Evolutionary conservation across 2,888 invertebrate species (phyloP).

Genomic region (Salpingus planirostris): DNA sequence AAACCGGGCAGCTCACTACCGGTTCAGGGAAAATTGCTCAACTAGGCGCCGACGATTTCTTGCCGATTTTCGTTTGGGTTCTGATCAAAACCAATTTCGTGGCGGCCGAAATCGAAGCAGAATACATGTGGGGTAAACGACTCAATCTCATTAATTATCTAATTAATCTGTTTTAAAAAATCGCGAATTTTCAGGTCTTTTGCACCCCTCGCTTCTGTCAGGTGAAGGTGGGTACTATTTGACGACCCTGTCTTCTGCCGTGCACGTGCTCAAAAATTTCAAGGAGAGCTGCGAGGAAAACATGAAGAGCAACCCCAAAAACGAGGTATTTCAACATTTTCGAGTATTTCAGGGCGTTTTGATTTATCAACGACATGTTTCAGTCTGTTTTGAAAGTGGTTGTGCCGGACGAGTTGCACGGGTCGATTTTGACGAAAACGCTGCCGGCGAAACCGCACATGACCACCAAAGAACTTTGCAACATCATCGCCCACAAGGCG

Average conservation of each 20-base stretch:
- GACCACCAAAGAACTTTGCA: constrained; percentile 85
- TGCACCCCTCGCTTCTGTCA: constrained; percentile 82
- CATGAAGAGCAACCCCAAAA: constrained; percentile 34
- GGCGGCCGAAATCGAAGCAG: constrained; percentile 89
- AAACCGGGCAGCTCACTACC: constrained; percentile 47
- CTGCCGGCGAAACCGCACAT: constrained; percentile 90
- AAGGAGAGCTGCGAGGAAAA: constrained; percentile 37
- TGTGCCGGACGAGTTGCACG: constrained; percentile 89
- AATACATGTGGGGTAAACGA: constrained; percentile 78
- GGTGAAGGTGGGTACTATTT: constrained; percentile 94
- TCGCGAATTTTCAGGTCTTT: constrained; percentile 48
- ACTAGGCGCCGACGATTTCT: constrained; percentile 79
- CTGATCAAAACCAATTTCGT: constrained; percentile 83
- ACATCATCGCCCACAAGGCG: constrained; percentile 90
- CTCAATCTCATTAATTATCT: background rate
- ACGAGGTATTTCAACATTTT: constrained; percentile 30
- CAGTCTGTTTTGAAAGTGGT: constrained; percentile 78
- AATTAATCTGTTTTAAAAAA: background rate
- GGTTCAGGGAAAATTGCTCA: constrained; percentile 47
- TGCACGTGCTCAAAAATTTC: constrained; percentile 72
- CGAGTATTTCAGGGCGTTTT: constrained; percentile 6
- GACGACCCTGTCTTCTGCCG: constrained; percentile 87
- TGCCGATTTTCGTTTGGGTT: constrained; percentile 87
- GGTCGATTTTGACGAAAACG: constrained; percentile 84
- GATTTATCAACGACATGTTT: constrained; percentile 14